These are phyloP conservation scores for Leuciscus waleckii DNA, from an alignment of 2,797 vertebrate genomes.

Conservation along the genomic window DNA sequence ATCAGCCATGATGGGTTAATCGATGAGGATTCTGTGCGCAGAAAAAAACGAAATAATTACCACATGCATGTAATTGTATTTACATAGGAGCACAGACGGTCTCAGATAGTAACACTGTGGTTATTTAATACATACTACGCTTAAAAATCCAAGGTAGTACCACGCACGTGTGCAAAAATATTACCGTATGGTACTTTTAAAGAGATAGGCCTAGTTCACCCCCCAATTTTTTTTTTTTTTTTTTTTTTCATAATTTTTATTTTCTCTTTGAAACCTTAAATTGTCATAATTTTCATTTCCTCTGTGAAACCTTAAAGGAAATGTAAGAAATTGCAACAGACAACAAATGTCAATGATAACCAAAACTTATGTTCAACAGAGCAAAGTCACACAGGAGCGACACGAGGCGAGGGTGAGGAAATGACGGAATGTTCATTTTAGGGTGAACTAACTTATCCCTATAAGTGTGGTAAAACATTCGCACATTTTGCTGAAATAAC, in stretches of 20 bases:
- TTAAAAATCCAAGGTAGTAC: neutral
- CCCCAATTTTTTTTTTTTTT: neutral
- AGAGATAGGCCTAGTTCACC: neutral
- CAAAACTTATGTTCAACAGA: neutral
- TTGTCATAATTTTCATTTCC: neutral
- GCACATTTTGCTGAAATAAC: neutral
- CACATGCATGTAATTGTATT: neutral
- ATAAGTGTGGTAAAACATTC: neutral
- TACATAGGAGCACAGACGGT: neutral
- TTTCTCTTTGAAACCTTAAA: too few relatives aligned
- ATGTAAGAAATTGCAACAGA: neutral
- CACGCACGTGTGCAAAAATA: neutral
- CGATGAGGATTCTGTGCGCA: constrained; percentile 39
- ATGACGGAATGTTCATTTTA: neutral
- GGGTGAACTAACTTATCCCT: too few relatives aligned
- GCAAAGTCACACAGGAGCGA: neutral
- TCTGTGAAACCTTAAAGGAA: neutral
- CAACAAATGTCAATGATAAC: neutral
- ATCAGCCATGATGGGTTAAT: constrained; percentile 75
- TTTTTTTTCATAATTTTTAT: too few relatives aligned
- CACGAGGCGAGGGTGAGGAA: neutral
- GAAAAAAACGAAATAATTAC: neutral
- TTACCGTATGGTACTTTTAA: neutral
- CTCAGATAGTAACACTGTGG: neutral
- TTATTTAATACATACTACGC: neutral